Base-by-base conservation (phyloP, 2,888 invertebrate genomes). In the Lamproptera curius region DNA sequence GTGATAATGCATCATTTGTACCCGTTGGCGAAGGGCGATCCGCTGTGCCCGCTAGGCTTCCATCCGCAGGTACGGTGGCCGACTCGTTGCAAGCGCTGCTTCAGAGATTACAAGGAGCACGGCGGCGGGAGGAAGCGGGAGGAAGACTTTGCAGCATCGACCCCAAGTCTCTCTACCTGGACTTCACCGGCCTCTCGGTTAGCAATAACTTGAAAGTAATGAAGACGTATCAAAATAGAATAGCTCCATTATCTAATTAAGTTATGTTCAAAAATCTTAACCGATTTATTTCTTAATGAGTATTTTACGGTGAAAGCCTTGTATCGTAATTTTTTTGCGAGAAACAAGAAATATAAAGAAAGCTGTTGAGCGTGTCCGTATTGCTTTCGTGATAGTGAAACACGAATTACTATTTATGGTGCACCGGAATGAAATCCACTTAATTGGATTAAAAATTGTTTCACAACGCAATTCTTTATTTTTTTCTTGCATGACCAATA, bases 1-100 rank as follows among this genome's bases (percentile, higher is more conserved):
- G 61, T 57, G 53, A 58, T 55, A 61, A 93, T 93, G 93, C 93
- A 93, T 83, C 93, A 93, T 76, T 76, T 93, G 73, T 93, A 93
- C 76, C 92, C 93, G 34, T 81, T 93, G 72, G 93, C 93, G 72
- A 95, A 95, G 82, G 94, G 94, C 65, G 97, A 97, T 82, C 94
- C 96, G 55, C 83, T 97, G 63, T 97, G 97, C 78, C 97, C 96
- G 54, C 88, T 97, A 73, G 97, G 97, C 37, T 97, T 97, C 82
- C 96, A 97, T 88, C 97, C 97, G 51, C 97, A 97, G 88, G 95
- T 96, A 62, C 92, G 96, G 68, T 96, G 96, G 95, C 97, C 97
- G 40, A 96, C 96, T 49, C 91, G 96, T 68, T 97, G 97, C 87
- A 97, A 97, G 85, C 90, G 97, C 63, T 97, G 97, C 81, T 97